phyloP scores from a whole-genome alignment of 2,888 invertebrate genomes.

The Blomia tropicalis region DNA sequence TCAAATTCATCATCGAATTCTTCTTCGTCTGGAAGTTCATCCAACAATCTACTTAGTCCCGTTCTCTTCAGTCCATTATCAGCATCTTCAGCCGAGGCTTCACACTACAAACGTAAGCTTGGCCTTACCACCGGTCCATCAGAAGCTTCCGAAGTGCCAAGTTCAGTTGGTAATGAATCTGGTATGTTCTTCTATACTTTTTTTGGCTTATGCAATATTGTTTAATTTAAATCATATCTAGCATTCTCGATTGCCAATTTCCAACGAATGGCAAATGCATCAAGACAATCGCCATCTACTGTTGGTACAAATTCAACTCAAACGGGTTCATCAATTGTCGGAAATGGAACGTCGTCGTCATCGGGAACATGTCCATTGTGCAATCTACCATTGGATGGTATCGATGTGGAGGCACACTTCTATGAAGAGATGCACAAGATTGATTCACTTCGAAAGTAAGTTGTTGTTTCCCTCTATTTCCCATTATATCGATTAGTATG shows the following conservation, averaged over 20 bases:
- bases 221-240: neutral
- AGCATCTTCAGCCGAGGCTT: neutral
- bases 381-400: constrained; percentile 23
- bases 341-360: neutral
- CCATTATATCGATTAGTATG: neutral
- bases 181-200: neutral
- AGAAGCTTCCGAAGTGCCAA: constrained; percentile 1
- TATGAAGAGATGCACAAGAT: constrained; percentile 26
- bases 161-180: neutral
- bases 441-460: constrained; percentile 25
- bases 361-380: constrained; percentile 24
- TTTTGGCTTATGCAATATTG: neutral
- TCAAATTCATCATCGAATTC: neutral
- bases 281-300: neutral
- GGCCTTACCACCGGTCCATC: neutral
- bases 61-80: neutral
- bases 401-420: constrained; percentile 22
- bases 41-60: neutral
- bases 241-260: constrained; percentile 7
- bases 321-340: neutral
- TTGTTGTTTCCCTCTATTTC: neutral
- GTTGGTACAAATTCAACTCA: neutral
- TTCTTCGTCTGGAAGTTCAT: neutral
- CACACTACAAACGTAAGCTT: constrained; percentile 3
- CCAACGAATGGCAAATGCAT: neutral